Percentiles rank a stretch among this genome's conserved stretches.
phyloP scores from a whole-genome alignment of 2,797 vertebrate species.

The Pipistrellus nathusii region DNA sequence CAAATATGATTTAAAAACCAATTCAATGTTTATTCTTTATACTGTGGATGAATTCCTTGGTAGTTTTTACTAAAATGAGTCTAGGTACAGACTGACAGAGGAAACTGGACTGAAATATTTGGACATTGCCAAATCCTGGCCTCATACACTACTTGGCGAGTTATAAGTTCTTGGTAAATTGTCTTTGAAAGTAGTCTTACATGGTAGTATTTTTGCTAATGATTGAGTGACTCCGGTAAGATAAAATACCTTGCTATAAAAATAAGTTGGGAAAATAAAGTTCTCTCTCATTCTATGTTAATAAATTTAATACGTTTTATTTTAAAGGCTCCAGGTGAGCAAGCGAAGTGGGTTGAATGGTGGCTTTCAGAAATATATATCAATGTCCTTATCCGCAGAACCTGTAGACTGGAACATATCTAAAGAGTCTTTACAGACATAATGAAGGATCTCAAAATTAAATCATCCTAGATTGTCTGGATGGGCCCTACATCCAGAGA shows the following conservation, averaged over 20 bases:
- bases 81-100: not conserved
- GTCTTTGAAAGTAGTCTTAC: not conserved
- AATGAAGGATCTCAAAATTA: not conserved
- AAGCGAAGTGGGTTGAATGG: not conserved
- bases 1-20: not conserved
- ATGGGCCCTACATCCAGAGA: not conserved
- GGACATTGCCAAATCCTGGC: not conserved
- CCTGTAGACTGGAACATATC: not conserved
- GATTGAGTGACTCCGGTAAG: not conserved
- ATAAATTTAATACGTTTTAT: not conserved
- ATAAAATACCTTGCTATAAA: not conserved
- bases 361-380: accelerated
- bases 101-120: not conserved
- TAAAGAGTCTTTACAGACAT: not conserved
- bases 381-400: not conserved
- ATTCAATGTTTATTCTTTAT: not conserved
- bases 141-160: not conserved
- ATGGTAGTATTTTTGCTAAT: not conserved
- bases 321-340: not conserved
- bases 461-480: not conserved
- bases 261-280: not conserved
- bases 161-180: not conserved
- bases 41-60: not conserved
- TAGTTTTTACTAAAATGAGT: not conserved
- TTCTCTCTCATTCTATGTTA: not conserved